Evolutionary conservation across 2,797 vertebrate genomes (phyloP).

Genomic region (Carduelis carduelis): DNA sequence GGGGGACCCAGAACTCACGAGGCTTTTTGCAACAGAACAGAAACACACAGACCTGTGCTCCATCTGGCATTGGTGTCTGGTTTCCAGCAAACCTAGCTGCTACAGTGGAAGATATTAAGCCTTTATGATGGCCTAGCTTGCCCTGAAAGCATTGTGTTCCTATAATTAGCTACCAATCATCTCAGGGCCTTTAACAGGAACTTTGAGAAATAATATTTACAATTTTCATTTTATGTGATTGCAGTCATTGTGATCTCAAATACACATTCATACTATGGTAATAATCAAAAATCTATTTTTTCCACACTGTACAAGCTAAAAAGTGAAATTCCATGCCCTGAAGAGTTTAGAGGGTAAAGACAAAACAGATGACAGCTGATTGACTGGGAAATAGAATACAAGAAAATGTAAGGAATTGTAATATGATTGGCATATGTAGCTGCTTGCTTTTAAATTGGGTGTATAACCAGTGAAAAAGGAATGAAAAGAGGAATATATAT

Average conservation of each 20-base stretch:
- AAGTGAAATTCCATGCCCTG: not conserved
- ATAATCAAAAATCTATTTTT: not conserved
- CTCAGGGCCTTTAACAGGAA: not conserved
- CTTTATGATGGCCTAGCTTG: not conserved
- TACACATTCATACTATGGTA: not conserved
- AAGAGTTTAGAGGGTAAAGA: not conserved
- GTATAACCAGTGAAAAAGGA: not conserved
- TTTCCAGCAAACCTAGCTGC: slow-evolving; percentile 3
- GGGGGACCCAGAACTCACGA: not conserved
- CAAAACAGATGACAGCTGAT: not conserved
- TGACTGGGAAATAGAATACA: not conserved
- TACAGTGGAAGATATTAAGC: not conserved
- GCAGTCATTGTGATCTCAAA: not conserved
- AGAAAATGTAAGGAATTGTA: not conserved
- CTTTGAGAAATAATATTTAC: not conserved
- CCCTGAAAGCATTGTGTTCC: not conserved
- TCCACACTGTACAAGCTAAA: not conserved
- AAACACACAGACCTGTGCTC: not conserved
- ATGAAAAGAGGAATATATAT: not conserved
- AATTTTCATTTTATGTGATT: not conserved
- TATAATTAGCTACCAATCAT: not conserved
- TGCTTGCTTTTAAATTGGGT: not conserved
- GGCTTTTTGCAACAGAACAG: not conserved
- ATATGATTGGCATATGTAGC: not conserved
- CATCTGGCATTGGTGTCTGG: not conserved